Evolutionary conservation across 2,888 invertebrate species (phyloP), one percentile per base, ranked within the genome.

Genomic region (Lapara coniferarum): DNA sequence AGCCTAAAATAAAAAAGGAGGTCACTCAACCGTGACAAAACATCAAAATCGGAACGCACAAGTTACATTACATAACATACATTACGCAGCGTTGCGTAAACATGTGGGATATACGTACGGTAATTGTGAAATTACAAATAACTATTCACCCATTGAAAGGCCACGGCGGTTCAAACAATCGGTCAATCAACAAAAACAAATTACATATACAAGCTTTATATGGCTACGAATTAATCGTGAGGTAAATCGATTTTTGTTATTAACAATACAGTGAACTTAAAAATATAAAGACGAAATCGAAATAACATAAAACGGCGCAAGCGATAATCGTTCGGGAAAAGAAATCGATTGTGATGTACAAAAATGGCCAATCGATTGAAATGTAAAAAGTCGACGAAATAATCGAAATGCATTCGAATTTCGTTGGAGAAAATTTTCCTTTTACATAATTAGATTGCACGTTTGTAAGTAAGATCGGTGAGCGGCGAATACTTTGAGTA

Each of bases 331-430:
- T 57, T 68, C 66, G 44, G 59, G 70, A 71, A 72, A 70, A 69
- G 73, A 74, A 75, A 73, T 8, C 70, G 37, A 12, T 71, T 66
- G 56, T 69, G 75, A 75, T 66, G 51, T 3, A 8, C 13, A 68
- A 71, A 67, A 71, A 75, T 63, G 63, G 63, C 49, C 13, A 46
- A 63, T 63, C 49, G 63, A 63, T 63, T 63, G 44, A 5, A 16
- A 46, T 44, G 16, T 46, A 46, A 63, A 67, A 67, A 53, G 7
- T 37, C 16, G 19, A 56, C 55, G 13, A 53, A 55, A 30, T 66
- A 52, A 63, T 63, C 63, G 46, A 63, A 63, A 19, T 19, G 49
- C 49, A 63, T 19, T 49, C 19, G 49, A 63, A 63, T 63, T 49
- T 63, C 7, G 4, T n/a, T 10, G 59, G 30, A n/a, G 44, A 59